phyloP scores from a whole-genome alignment of 2,797 vertebrate species.

The Crax fasciolata region DNA sequence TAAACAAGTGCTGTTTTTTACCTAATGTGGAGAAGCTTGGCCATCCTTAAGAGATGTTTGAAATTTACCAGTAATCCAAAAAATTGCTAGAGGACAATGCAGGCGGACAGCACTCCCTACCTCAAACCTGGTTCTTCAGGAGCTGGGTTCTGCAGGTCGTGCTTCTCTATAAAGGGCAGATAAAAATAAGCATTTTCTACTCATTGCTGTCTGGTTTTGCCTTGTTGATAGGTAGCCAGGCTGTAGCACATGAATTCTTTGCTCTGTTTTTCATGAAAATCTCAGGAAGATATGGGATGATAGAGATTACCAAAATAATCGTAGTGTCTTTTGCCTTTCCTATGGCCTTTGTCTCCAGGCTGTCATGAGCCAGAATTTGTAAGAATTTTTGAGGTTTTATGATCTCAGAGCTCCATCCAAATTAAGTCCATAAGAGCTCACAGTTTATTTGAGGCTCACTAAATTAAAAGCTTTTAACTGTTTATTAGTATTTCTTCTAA shows the following conservation, averaged over 20 bases:
- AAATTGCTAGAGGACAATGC: neutral
- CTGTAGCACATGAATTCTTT: neutral
- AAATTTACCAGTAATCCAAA: neutral
- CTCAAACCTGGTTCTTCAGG: neutral
- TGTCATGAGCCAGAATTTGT: neutral
- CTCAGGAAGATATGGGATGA: neutral
- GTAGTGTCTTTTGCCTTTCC: neutral
- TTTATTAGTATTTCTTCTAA: conserved; percentile 31
- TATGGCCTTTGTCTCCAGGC: neutral
- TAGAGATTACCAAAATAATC: neutral
- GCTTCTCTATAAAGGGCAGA: neutral
- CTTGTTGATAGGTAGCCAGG: neutral
- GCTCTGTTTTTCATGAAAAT: neutral
- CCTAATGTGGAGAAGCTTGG: neutral
- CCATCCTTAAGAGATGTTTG: neutral
- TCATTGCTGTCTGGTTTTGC: neutral
- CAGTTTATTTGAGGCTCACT: neutral
- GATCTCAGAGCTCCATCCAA: neutral
- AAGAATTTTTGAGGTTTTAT: conserved; percentile 5
- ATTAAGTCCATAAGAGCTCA: neutral
- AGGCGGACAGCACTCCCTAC: fast-evolving
- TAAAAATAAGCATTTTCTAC: neutral
- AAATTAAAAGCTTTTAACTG: conserved; percentile 11
- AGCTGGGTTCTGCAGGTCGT: neutral
- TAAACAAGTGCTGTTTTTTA: neutral